Evolutionary conservation across 2,888 invertebrate species (phyloP).

Genomic region (Apotomis turbidana): DNA sequence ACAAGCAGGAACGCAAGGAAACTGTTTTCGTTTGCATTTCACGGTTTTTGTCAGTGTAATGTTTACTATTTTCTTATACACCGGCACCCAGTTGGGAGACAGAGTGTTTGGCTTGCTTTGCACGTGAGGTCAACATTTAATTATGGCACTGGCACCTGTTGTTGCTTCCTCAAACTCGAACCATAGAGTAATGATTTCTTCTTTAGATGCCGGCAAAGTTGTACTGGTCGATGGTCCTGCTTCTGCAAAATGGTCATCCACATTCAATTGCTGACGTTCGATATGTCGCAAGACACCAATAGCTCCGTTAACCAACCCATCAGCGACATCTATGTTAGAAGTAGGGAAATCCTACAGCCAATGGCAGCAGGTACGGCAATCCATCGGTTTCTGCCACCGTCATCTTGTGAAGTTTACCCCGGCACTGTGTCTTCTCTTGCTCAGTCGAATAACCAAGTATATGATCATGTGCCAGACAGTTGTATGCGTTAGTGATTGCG

Average conservation of each 20-base stretch:
- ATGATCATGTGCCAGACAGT: conserved; percentile 47
- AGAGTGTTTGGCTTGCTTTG: conserved; percentile 43
- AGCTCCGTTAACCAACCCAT: conserved; percentile 45
- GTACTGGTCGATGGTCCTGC: conserved; percentile 43
- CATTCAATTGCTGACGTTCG: conserved; percentile 41
- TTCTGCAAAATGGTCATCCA: conserved; percentile 33
- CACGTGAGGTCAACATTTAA: conserved; percentile 43
- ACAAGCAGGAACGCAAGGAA: conserved; percentile 46
- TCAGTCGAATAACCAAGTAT: conserved; percentile 44
- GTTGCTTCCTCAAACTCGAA: conserved; percentile 44
- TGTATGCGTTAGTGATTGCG: conserved; percentile 45
- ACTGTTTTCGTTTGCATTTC: conserved; percentile 47
- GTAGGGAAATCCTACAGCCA: conserved; percentile 46
- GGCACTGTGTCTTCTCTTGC: conserved; percentile 37
- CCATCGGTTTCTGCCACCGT: conserved; percentile 46
- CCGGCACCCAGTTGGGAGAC: conserved; percentile 41
- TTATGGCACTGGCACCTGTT: conserved; percentile 43
- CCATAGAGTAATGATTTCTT: conserved; percentile 45
- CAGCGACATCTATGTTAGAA: conserved; percentile 46
- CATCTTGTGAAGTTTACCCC: conserved; percentile 47
- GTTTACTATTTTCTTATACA: conserved; percentile 45
- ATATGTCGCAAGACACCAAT: conserved; percentile 44
- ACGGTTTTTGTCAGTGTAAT: conserved; percentile 45
- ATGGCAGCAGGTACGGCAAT: conserved; percentile 45
- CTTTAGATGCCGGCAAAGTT: conserved; percentile 40